These are phyloP conservation scores for Mormoops blainvillei DNA, from an alignment of 2,113 vertebrate genomes.

Conservation along the genomic window DNA sequence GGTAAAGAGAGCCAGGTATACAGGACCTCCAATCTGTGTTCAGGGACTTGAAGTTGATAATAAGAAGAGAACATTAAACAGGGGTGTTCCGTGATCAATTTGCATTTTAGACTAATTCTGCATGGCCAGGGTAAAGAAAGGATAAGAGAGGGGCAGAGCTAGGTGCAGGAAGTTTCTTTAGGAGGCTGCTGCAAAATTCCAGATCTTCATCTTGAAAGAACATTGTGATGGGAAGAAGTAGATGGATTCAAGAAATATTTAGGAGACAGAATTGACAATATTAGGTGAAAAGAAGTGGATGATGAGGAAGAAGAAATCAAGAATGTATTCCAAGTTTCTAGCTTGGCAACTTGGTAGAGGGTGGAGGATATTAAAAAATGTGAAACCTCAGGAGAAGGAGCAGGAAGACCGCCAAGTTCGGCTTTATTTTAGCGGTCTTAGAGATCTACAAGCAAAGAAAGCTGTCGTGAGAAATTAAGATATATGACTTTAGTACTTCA, in stretches of 20 bases:
- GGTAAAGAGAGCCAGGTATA: background rate
- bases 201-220: background rate
- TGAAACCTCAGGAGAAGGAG: background rate
- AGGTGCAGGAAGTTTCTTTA: background rate
- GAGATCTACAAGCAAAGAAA: background rate
- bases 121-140: background rate
- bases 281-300: background rate
- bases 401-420: background rate
- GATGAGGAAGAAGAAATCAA: background rate
- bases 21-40: background rate
- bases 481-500: background rate
- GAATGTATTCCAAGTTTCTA: background rate
- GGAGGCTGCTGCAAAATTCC: background rate
- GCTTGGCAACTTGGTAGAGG: background rate
- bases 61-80: background rate
- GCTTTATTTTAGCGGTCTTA: background rate
- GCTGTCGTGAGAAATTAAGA: background rate
- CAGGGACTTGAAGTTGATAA: background rate
- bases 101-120: background rate
- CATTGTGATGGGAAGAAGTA: background rate
- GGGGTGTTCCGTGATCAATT: background rate
- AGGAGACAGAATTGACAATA: background rate
- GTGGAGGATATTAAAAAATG: background rate
- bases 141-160: background rate
- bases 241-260: background rate